Percentiles rank a stretch among this genome's conserved stretches.
Evolutionary conservation across 2,797 vertebrate species (phyloP).

Genomic region (Molossus molossus): DNA sequence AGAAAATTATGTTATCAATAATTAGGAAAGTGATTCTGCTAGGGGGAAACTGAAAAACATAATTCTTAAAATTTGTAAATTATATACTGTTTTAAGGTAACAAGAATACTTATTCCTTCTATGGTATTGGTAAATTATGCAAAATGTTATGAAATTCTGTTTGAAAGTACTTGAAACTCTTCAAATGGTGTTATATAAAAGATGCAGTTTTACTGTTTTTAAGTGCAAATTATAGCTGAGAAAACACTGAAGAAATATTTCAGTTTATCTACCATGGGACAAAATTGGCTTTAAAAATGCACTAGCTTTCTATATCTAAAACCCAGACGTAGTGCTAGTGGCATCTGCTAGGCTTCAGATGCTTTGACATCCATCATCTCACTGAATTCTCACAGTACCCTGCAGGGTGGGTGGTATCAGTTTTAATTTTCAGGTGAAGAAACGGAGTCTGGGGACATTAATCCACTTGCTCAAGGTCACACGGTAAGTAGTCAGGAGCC

Average conservation of each 20-base stretch:
- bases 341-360: background rate
- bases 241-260: slow-evolving; percentile 8
- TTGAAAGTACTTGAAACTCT: slow-evolving; percentile 50
- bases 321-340: background rate
- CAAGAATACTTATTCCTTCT: background rate
- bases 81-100: background rate
- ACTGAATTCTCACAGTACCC: background rate
- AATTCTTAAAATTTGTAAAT: background rate
- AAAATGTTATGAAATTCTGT: slow-evolving; percentile 40
- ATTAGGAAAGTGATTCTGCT: slow-evolving; percentile 5
- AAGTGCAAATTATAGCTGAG: background rate
- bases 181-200: slow-evolving; percentile 25
- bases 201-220: background rate
- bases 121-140: background rate
- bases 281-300: slow-evolving; percentile 34
- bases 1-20: background rate
- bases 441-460: background rate
- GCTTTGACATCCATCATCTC: background rate
- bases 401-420: background rate
- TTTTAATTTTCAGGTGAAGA: slow-evolving; percentile 17
- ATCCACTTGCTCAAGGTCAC: background rate
- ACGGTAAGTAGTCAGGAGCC: background rate
- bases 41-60: background rate
- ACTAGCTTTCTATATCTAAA: background rate
- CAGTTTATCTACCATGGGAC: background rate